Evolutionary conservation across 1,140 invertebrate species (phyloP).

Genomic region (Hetaerina americana): DNA sequence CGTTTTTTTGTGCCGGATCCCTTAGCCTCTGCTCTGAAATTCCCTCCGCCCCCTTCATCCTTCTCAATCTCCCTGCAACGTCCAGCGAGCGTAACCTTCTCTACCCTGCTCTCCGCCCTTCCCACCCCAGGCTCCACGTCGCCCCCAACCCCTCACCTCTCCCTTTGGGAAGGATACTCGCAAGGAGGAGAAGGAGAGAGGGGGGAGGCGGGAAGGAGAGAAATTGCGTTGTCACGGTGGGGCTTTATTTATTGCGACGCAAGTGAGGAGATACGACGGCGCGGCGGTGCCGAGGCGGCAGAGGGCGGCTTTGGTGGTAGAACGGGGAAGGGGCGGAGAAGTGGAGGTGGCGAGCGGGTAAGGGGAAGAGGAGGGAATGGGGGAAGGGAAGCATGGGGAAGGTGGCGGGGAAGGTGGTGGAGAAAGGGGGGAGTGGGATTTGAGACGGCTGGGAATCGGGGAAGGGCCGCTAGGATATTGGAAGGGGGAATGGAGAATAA

Average conservation of each 20-base stretch:
- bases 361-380: not conserved
- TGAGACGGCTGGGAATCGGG: not conserved
- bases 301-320: too few species aligned
- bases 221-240: not conserved
- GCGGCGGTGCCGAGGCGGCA: not conserved
- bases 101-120: too few species aligned
- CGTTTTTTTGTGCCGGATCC: not conserved
- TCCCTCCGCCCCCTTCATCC: not conserved
- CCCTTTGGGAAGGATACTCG: too few species aligned
- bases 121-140: not conserved
- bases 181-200: not conserved
- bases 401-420: not conserved
- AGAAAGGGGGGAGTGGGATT: not conserved
- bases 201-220: too few species aligned
- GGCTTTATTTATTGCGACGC: not conserved
- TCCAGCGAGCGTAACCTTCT: too few species aligned
- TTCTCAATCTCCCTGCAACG: too few species aligned
- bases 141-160: too few species aligned
- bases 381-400: not conserved
- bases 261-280: not conserved
- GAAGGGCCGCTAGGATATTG: not conserved
- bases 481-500: not conserved
- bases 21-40: not conserved
- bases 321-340: not conserved
- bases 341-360: not conserved